phyloP scores from a whole-genome alignment of 2,113 vertebrate genomes.

The Pipa parva region DNA sequence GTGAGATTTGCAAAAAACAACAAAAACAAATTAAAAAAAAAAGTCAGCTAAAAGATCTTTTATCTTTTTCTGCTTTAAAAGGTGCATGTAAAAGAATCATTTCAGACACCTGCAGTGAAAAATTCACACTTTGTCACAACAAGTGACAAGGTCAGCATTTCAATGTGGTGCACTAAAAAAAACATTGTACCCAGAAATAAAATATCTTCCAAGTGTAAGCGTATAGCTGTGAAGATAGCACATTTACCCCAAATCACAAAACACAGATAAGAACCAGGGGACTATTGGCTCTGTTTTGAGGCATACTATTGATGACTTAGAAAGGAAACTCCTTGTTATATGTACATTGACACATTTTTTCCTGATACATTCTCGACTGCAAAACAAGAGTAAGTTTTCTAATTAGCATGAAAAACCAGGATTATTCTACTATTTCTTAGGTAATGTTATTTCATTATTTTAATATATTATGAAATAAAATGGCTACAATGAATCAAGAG shows the following conservation, averaged over 20 bases:
- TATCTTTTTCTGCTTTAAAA: slow-evolving; percentile 3
- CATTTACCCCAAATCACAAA: slow-evolving; percentile 30
- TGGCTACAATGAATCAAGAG: no score
- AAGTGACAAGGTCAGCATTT: slow-evolving; percentile 45
- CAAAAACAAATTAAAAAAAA: no score
- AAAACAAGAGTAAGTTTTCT: no score
- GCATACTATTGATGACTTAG: slow-evolving; percentile 13
- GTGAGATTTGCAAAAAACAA: no score
- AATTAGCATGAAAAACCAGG: no score
- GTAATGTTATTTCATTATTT: no score
- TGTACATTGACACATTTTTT: no score
- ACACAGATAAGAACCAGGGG: slow-evolving; percentile 15
- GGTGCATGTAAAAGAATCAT: slow-evolving; percentile 43
- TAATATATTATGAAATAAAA: no score
- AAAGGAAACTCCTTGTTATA: no score
- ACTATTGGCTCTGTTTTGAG: neutral
- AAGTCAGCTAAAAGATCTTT: slow-evolving; percentile 9
- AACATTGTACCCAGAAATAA: slow-evolving; percentile 42
- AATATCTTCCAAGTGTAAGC: slow-evolving; percentile 22
- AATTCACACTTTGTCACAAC: slow-evolving; percentile 38
- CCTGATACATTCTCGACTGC: no score
- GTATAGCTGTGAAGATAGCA: slow-evolving; percentile 23
- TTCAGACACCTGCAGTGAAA: slow-evolving; percentile 32
- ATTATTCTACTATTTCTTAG: no score
- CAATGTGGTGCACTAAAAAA: slow-evolving; percentile 5